Evolutionary conservation across 2,797 vertebrate species (phyloP).

Genomic region (Oceanodroma leucorhoa): DNA sequence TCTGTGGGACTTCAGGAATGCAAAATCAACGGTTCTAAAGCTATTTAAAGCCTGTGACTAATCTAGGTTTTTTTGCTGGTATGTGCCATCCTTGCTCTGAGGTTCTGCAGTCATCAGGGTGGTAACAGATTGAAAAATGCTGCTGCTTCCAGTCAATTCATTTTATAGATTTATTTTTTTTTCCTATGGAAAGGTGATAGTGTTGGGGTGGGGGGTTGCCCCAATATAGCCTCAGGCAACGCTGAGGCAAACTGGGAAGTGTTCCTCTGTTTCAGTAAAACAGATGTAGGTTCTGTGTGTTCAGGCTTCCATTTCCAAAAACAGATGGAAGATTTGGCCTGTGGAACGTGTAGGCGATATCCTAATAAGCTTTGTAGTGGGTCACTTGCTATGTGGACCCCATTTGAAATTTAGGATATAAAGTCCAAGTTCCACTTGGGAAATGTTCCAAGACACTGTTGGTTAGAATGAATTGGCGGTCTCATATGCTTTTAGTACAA

Average conservation of each 20-base stretch:
- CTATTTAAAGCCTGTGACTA: not conserved
- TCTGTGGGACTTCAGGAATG: not conserved
- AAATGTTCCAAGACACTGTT: not conserved
- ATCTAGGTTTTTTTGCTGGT: not conserved
- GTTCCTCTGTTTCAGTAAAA: not conserved
- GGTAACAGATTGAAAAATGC: not conserved
- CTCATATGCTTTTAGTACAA: not conserved
- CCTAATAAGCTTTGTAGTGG: not conserved
- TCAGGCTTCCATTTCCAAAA: not conserved
- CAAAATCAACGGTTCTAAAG: not conserved
- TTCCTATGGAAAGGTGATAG: not conserved
- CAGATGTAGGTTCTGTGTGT: not conserved
- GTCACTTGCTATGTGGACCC: not conserved
- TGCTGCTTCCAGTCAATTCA: not conserved
- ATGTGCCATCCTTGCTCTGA: not conserved
- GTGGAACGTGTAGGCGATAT: not conserved
- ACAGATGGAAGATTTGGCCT: not conserved
- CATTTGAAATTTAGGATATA: not conserved
- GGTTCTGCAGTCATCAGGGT: not conserved
- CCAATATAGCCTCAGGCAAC: not conserved
- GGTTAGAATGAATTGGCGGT: not conserved
- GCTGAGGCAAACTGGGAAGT: not conserved
- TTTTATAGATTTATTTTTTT: not conserved
- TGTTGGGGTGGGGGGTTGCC: rapidly evolving
- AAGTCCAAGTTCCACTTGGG: not conserved